These are phyloP conservation scores for Cyprinodon diabolis DNA, from an alignment of 2,797 vertebrate genomes.

Conservation along the genomic window DNA sequence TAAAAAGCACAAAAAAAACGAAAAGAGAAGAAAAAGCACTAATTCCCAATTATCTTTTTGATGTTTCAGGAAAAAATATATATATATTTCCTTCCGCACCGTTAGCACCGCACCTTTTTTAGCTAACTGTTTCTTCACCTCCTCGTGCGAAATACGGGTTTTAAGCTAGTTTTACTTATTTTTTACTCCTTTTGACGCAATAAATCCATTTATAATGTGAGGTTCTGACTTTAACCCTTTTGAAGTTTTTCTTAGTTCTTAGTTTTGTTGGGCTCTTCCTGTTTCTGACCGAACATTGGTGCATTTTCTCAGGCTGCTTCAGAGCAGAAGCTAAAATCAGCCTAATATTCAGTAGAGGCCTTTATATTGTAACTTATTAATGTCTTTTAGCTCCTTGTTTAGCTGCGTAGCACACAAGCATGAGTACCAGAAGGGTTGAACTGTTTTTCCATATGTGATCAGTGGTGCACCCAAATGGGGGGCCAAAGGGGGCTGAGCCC, in stretches of 20 bases:
- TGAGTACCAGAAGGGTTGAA: not conserved
- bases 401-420: not conserved
- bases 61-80: not conserved
- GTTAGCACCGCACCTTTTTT: conserved; percentile 3
- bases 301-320: conserved; percentile 47
- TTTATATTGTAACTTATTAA: conserved; percentile 34
- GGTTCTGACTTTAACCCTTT: not conserved
- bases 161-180: not conserved
- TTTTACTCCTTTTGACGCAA: not conserved
- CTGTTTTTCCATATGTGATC: not conserved
- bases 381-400: not conserved
- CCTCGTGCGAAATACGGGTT: not conserved
- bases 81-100: conserved; percentile 31
- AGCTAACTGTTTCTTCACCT: conserved; percentile 12
- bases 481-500: not conserved
- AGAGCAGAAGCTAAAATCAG: conserved; percentile 35
- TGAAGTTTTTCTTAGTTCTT: not conserved
- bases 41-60: not conserved
- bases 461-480: not conserved
- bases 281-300: conserved; percentile 60
- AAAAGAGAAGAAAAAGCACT: not conserved
- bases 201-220: too few species aligned
- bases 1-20: not conserved
- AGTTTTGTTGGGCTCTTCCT: conserved; percentile 23
- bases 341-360: conserved; percentile 43